Evolutionary conservation across 1,140 invertebrate genomes (phyloP), one percentile per base, ranked within the genome.

Genomic region (Diploscapter pachys): DNA sequence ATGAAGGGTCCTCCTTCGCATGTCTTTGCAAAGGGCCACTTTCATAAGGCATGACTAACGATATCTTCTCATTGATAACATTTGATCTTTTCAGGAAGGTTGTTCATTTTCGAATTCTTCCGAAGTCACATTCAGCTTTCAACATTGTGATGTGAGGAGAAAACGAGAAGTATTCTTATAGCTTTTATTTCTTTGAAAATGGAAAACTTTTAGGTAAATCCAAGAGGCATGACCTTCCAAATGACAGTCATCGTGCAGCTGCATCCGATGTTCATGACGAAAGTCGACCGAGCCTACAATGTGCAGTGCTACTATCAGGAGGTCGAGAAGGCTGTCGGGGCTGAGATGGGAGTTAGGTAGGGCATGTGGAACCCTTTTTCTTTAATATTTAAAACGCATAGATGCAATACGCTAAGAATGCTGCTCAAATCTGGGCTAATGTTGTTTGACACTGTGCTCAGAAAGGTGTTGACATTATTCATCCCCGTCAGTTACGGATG

Each of bases 201-300:
- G 31, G 11, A 6, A 3, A 70, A 52, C n/a, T 73, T 77, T 63
- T 61, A 78, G 77, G 73, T 82, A 8, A 85, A 81, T 63, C 83
- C 83, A 8, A 70, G 72, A 59, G 84, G 83, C 57, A 78, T 84
- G 61, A 78, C 81, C 6, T 84, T 84, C 69, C 65, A 79, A 53
- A 82, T 85, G 78, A 85, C 83, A 11, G 75, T 84, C 8, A 74
- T 85, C 52, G 81, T 84, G 13, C 83, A 84, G 73, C 65, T 85
- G 9, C 83, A 84, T 83, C 82, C 82, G 13, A 76, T 83, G 3
- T 66, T 68, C 48, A 64, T 67, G 8, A 76, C 67, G 3, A 79
- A 75, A 62, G 61, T 73, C n/a, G 55, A 71, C 50, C 73, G 84
- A 48, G 84, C 85, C 8, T 85, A 85, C 66, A 79, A 84, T 72